Evolutionary conservation across 2,797 vertebrate genomes (phyloP).

Genomic region (Bovichtus variegatus): DNA sequence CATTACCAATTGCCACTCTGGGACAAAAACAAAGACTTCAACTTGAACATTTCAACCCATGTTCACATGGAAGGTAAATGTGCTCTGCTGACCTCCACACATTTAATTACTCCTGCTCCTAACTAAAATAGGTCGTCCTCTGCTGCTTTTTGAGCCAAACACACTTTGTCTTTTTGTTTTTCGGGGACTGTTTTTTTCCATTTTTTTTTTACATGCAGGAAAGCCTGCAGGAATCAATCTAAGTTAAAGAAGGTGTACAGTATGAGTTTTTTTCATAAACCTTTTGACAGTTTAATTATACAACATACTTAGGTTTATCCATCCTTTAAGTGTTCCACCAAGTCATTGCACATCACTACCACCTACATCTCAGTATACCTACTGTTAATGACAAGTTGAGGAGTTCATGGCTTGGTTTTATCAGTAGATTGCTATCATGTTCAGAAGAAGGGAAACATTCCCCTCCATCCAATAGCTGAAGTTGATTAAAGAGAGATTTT

Average conservation of each 20-base stretch:
- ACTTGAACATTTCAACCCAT: too few relatives aligned
- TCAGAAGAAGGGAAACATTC: background rate
- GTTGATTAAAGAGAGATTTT: conserved; percentile 22
- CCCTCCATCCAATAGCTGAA: background rate
- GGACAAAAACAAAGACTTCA: too few relatives aligned
- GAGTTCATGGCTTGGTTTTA: background rate
- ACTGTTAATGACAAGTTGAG: background rate
- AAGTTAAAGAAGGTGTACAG: too few relatives aligned
- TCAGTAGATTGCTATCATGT: background rate
- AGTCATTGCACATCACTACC: background rate
- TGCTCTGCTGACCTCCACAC: too few relatives aligned
- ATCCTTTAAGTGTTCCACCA: background rate
- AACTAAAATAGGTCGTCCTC: too few relatives aligned
- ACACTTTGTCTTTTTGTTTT: background rate
- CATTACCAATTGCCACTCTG: too few relatives aligned
- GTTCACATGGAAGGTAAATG: too few relatives aligned
- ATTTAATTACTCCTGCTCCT: too few relatives aligned
- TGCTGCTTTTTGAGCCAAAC: background rate
- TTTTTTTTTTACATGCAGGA: background rate
- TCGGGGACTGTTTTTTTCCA: too few relatives aligned
- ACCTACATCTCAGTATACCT: background rate
- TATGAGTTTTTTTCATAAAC: too few relatives aligned
- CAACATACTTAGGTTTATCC: background rate
- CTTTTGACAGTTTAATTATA: background rate
- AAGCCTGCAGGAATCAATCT: background rate